Evolutionary conservation across 1,140 invertebrate species (phyloP).

Genomic region (Grapholita molesta): DNA sequence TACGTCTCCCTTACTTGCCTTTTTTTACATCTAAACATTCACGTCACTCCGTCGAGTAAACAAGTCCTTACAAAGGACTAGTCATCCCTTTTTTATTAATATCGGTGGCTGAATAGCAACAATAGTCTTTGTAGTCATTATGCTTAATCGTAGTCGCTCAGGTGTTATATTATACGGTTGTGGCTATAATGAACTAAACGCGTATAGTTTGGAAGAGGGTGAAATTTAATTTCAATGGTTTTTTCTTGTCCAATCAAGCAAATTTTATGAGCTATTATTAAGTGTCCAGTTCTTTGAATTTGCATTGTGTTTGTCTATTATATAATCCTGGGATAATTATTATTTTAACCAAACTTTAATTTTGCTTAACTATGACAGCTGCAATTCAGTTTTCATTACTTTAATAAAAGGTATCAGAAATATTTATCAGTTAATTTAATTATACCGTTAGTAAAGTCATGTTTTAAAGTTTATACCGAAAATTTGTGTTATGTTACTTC

Average conservation of each 20-base stretch:
- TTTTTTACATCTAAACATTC: constrained; percentile 65
- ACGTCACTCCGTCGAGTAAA: constrained; percentile 66
- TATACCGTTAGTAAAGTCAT: too few species aligned
- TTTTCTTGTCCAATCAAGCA: constrained; percentile 9
- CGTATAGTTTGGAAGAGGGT: constrained; percentile 3
- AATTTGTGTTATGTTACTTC: too few species aligned
- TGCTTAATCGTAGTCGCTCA: constrained; percentile 62
- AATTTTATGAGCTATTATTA: constrained; percentile 7
- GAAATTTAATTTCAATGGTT: constrained; percentile 14
- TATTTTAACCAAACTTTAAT: neutral
- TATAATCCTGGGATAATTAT: neutral
- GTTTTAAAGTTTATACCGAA: too few species aligned
- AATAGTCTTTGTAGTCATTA: constrained; percentile 71
- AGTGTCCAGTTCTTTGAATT: neutral
- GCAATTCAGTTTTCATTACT: too few species aligned
- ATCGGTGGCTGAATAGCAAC: constrained; percentile 63
- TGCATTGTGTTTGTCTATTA: neutral
- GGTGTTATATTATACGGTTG: constrained; percentile 65
- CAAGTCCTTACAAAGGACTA: constrained; percentile 55
- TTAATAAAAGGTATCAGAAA: too few species aligned
- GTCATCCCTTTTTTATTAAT: constrained; percentile 71
- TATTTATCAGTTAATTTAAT: too few species aligned
- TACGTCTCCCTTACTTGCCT: constrained; percentile 35
- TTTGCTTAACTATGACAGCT: neutral
- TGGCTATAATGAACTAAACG: constrained; percentile 52